Base-by-base conservation (phyloP, 2,888 invertebrate genomes). In the Stenurella melanura region DNA sequence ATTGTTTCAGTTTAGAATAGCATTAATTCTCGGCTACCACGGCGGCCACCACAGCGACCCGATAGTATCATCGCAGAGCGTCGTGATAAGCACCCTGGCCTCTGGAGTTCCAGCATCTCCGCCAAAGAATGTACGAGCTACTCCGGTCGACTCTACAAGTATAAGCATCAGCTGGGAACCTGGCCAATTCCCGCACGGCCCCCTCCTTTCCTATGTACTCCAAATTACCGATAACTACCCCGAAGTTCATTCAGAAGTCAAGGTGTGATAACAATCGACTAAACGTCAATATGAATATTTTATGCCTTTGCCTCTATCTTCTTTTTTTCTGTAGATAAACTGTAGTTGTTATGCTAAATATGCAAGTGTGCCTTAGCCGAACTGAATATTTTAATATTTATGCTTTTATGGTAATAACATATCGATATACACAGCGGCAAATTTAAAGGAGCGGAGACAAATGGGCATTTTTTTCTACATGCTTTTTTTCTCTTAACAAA, bases 141-240 rank as follows among this genome's bases (percentile, higher is more conserved):
- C 95, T 74, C 93, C 96, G 4, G 93, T 96, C 73, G 96, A 97
- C 89, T 93, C 95, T 69, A 93, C 94, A 83, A 93, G 96, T 83
- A 94, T 97, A 78, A 96, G 96, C 80, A 93, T 98, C 77, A 95
- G 95, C 84, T 98, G 97, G 97, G 94, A 94, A 88, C 94, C 96
- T 17, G 97, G 97, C 17, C 93, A 93, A 72, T 96, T 95, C 87
- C 95, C 95, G 70, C 97, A 97, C 89, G 97, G 96, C 81, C 96
- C 96, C 57, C 92, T 98, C 84, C 93, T 96, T 78, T 96, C 96
- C 81, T 98, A 97, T 90, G 94, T 95, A 81, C 90, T 97, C 81
- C 92, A 93, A 85, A 92, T 97, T 63, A 92, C 92, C 75, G 89
- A 89, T 82, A 87, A 86, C 83, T 84, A 87, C 79, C 87, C 86